A percentile compares a stretch with the other conserved stretches of the same genome.
Conservation (phyloP, 2,113 vertebrate species). For the Furnarius figulus region DNA sequence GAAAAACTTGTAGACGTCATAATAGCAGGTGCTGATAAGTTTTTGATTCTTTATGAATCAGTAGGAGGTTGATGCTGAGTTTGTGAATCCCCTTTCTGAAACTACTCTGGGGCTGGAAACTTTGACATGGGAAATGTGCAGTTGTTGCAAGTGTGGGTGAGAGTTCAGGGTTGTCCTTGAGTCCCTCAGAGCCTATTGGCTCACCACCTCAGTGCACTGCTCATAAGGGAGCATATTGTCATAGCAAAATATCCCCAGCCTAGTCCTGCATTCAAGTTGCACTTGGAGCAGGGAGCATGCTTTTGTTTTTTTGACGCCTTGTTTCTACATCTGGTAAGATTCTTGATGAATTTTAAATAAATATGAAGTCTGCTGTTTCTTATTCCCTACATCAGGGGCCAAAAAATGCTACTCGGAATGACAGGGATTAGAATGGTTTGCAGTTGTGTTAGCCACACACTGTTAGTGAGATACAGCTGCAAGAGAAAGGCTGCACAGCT, state of each 20-base stretch:
- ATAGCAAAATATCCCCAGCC: neutral
- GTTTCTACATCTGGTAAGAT: neutral
- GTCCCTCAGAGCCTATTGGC: neutral
- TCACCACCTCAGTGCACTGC: neutral
- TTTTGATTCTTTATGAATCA: neutral
- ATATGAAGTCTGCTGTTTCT: neutral
- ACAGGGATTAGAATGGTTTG: neutral
- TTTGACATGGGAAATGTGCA: neutral
- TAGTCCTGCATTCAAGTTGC: neutral
- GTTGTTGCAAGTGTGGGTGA: neutral
- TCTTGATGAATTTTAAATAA: neutral
- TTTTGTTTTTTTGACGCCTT: neutral
- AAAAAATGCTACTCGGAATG: neutral
- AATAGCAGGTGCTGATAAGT: neutral
- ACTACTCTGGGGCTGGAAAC: neutral
- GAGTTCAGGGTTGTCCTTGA: neutral
- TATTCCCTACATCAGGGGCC: neutral
- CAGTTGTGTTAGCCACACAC: neutral
- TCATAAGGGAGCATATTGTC: neutral
- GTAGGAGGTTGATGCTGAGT: neutral
- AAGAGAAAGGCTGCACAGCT: neutral
- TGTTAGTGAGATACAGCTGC: neutral
- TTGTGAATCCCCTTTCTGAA: neutral
- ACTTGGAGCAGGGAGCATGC: neutral
- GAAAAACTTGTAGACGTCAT: neutral